Evolutionary conservation across 2,113 vertebrate species (phyloP).

Genomic region (Gavia stellata): DNA sequence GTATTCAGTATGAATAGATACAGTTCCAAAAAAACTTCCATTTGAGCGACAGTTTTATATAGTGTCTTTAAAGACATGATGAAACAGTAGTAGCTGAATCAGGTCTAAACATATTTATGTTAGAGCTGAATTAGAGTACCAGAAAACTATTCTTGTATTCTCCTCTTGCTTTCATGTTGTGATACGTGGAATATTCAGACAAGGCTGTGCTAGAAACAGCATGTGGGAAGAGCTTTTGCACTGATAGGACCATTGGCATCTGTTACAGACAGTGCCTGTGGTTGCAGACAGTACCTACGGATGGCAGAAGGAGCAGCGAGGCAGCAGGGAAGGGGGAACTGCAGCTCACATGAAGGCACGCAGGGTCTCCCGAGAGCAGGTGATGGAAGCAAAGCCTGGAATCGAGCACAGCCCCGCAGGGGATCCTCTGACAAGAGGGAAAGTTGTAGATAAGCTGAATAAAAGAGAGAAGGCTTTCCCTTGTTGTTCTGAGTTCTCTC

Average conservation of each 20-base stretch:
- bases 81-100: background rate
- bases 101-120: background rate
- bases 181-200: background rate
- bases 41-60: background rate
- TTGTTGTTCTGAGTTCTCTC: background rate
- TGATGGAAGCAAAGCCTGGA: background rate
- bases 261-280: background rate
- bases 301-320: background rate
- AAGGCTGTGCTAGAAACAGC: background rate
- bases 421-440: background rate
- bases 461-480: too few species aligned
- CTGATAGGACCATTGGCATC: background rate
- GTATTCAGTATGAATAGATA: background rate
- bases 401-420: background rate
- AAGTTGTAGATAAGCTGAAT: background rate
- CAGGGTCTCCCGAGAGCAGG: background rate
- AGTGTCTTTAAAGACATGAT: background rate
- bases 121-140: background rate
- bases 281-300: background rate
- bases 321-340: background rate
- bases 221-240: background rate
- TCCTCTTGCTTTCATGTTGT: background rate
- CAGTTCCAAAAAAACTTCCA: background rate
- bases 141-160: background rate
- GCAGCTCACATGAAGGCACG: rapidly evolving